Percentiles rank a stretch among this genome's conserved stretches.
Evolutionary conservation across 1,140 invertebrate species (phyloP).

Genomic region (Helicoverpa zea): DNA sequence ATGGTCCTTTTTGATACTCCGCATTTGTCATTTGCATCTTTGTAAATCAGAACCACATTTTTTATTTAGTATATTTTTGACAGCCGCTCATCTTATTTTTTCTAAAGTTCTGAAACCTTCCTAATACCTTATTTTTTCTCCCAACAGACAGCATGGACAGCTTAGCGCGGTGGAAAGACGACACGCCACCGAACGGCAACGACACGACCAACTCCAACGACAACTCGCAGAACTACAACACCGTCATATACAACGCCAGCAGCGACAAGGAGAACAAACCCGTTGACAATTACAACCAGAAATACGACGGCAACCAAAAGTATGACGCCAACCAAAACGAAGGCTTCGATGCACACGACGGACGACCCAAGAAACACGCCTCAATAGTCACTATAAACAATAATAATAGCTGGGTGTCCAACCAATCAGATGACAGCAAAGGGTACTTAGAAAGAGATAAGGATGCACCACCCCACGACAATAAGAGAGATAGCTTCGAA

Average conservation of each 20-base stretch:
- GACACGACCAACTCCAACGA: constrained; percentile 84
- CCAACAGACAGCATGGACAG: constrained; percentile 84
- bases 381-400: constrained; percentile 85
- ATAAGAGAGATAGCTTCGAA: constrained; percentile 85
- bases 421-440: constrained; percentile 84
- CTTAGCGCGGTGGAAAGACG: constrained; percentile 85
- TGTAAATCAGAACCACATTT: no score
- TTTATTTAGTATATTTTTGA: no score
- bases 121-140: background rate
- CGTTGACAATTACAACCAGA: constrained; percentile 68
- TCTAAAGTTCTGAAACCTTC: background rate
- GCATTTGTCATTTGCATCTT: no score
- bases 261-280: constrained; percentile 80
- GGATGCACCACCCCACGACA: constrained; percentile 78
- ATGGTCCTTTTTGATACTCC: no score
- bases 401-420: constrained; percentile 84
- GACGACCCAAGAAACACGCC: constrained; percentile 77
- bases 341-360: constrained; percentile 68
- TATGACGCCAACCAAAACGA: constrained; percentile 67
- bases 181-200: constrained; percentile 84
- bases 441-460: constrained; percentile 83
- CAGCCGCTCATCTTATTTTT: no score
- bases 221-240: constrained; percentile 83
- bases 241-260: constrained; percentile 82
- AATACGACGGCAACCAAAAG: constrained; percentile 71